phyloP scores from a whole-genome alignment of 1,140 invertebrate species.

The Drosophila pallidifrons region DNA sequence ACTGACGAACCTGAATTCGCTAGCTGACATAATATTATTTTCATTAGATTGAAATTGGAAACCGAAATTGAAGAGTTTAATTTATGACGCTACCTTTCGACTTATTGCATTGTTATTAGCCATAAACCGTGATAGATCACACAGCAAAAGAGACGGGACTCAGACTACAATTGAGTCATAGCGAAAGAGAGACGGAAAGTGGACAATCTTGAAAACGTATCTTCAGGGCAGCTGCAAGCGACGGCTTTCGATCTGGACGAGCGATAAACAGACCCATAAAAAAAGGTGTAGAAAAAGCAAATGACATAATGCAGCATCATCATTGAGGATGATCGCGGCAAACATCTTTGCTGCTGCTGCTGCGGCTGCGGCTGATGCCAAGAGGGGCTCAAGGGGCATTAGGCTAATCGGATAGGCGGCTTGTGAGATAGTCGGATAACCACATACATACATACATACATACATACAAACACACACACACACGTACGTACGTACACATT shows the following conservation, averaged over 20 bases:
- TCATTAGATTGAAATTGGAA: constrained; percentile 21
- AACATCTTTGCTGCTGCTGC: constrained; percentile 12
- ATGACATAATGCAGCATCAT: constrained; percentile 83
- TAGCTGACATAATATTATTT: constrained; percentile 3
- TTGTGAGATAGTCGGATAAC: constrained; percentile 28
- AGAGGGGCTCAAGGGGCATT: constrained; percentile 59
- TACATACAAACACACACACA: constrained; percentile 20
- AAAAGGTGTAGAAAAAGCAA: constrained; percentile 78
- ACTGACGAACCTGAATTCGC: neutral
- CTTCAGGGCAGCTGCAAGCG: constrained; percentile 62
- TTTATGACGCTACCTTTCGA: constrained; percentile 9
- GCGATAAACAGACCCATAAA: constrained; percentile 47
- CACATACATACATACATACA: constrained; percentile 24
- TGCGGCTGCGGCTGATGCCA: neutral
- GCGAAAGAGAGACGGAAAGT: constrained; percentile 3
- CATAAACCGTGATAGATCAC: constrained; percentile 23
- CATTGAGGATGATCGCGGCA: constrained; percentile 39
- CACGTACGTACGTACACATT: neutral
- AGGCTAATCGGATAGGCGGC: constrained; percentile 77
- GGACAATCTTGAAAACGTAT: constrained; percentile 25
- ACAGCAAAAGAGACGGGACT: too few relatives aligned
- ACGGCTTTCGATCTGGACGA: constrained; percentile 36
- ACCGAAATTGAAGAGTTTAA: constrained; percentile 11
- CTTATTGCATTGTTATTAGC: constrained; percentile 19
- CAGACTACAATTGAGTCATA: constrained; percentile 27